Percentiles rank a stretch among this genome's conserved stretches.
phyloP scores from a whole-genome alignment of 2,888 invertebrate species.

The Micoletzkya japonica region DNA sequence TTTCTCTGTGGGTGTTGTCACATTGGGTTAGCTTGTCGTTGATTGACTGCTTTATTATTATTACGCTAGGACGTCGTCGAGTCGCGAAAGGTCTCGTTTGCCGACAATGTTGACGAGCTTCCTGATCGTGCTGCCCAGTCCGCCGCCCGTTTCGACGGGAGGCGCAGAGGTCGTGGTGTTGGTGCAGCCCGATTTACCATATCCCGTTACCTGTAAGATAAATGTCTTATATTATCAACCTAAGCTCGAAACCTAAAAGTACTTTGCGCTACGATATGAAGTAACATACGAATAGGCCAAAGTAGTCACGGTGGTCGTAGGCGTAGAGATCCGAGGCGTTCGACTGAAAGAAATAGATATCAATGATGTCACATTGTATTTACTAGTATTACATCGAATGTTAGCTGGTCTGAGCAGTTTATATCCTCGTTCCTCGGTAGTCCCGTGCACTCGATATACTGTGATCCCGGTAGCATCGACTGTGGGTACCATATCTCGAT shows the following conservation, averaged over 20 bases:
- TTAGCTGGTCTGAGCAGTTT: slow-evolving; percentile 37
- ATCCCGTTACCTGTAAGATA: slow-evolving; percentile 13
- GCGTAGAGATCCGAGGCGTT: slow-evolving; percentile 36
- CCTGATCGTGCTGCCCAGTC: no score
- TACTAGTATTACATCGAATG: slow-evolving; percentile 2
- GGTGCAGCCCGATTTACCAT: slow-evolving; percentile 23
- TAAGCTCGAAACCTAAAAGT: no score
- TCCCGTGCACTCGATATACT: slow-evolving; percentile 42
- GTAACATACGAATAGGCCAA: slow-evolving; percentile 18
- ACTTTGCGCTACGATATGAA: background rate
- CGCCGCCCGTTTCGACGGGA: no score
- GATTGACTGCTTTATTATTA: no score
- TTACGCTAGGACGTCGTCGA: no score
- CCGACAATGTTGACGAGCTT: no score
- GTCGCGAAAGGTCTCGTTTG: no score
- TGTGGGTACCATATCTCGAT: slow-evolving; percentile 48
- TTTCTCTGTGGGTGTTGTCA: no score
- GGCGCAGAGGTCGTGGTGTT: background rate
- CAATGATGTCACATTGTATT: background rate
- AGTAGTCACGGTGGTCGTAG: slow-evolving; percentile 50
- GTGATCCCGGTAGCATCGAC: slow-evolving; percentile 38
- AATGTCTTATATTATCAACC: background rate
- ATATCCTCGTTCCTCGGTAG: slow-evolving; percentile 46
- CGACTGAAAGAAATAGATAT: background rate
- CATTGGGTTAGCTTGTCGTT: no score